These are phyloP conservation scores for Anorthoa munda DNA, from an alignment of 2,888 invertebrate genomes.

Conservation along the genomic window DNA sequence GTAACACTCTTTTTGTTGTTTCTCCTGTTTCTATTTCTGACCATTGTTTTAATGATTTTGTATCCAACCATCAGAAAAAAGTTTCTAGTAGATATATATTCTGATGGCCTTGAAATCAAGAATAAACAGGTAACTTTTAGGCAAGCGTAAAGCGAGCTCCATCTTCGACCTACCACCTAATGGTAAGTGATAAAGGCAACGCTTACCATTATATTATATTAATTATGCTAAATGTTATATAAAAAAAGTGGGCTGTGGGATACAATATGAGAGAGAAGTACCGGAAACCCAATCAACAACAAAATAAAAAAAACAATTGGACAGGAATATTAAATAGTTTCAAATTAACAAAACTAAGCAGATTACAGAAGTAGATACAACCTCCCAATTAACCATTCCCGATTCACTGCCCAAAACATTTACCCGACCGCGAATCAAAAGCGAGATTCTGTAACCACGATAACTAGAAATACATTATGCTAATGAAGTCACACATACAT, in stretches of 20 bases:
- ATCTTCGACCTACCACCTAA: no score
- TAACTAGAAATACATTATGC: conserved; percentile 55
- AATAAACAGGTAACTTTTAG: neutral
- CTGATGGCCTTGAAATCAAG: neutral
- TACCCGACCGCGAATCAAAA: conserved; percentile 33
- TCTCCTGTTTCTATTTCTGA: neutral
- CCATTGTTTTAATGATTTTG: no score
- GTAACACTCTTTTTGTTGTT: neutral
- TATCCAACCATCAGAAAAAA: no score
- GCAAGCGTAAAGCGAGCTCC: neutral
- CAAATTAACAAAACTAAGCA: neutral
- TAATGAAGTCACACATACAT: conserved; percentile 53
- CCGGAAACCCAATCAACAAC: no score
- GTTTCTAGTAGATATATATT: no score
- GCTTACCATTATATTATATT: no score
- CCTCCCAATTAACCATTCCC: conserved; percentile 15
- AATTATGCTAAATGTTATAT: no score
- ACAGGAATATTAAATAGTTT: no score
- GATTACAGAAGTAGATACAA: neutral
- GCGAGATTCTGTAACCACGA: conserved; percentile 40
- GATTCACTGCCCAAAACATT: conserved; percentile 26
- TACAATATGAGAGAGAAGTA: no score
- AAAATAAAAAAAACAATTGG: no score
- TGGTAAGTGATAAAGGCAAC: no score
- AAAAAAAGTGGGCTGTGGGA: no score